A percentile compares a stretch with the other conserved stretches of the same genome.
These are phyloP conservation scores for Marasmarcha lunaedactyla DNA, from an alignment of 2,888 invertebrate species.

Conservation along the genomic window DNA sequence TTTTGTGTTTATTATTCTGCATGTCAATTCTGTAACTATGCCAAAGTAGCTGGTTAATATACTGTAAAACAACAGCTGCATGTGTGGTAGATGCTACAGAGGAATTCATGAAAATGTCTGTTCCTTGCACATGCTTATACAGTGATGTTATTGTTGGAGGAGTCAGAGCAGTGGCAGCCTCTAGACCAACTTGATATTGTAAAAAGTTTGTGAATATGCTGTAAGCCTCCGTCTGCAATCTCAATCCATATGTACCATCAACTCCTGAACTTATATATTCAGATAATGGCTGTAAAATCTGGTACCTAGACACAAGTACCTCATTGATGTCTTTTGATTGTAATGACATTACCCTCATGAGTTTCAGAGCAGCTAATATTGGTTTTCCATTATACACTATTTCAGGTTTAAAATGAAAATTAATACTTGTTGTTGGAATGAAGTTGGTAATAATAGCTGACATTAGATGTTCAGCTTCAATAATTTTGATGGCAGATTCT, in stretches of 20 bases:
- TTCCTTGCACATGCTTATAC: slow-evolving; percentile 70
- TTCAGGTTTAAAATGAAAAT: slow-evolving; percentile 43
- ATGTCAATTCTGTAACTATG: slow-evolving; percentile 21
- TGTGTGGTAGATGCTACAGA: slow-evolving; percentile 69
- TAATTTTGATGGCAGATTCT: slow-evolving; percentile 73
- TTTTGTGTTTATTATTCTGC: slow-evolving; percentile 29
- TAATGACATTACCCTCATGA: slow-evolving; percentile 78
- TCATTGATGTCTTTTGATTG: slow-evolving; percentile 68
- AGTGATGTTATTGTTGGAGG: slow-evolving; percentile 68
- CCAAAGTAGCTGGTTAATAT: slow-evolving; percentile 39
- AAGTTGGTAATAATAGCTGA: slow-evolving; percentile 71
- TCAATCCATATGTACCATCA: slow-evolving; percentile 60
- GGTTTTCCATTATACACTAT: slow-evolving; percentile 75
- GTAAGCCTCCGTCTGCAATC: slow-evolving; percentile 74
- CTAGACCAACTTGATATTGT: slow-evolving; percentile 57
- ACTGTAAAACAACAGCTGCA: slow-evolving; percentile 65
- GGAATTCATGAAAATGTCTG: slow-evolving; percentile 52
- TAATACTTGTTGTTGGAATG: slow-evolving; percentile 51
- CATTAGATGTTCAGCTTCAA: slow-evolving; percentile 74
- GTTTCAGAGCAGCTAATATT: slow-evolving; percentile 76
- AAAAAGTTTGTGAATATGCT: slow-evolving; percentile 69
- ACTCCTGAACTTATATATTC: slow-evolving; percentile 67
- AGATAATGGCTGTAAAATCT: slow-evolving; percentile 63
- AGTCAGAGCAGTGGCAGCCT: slow-evolving; percentile 54
- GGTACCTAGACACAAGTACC: slow-evolving; percentile 62